Base-by-base conservation (phyloP, 2,113 vertebrate genomes). In the Charadrius vociferus region DNA sequence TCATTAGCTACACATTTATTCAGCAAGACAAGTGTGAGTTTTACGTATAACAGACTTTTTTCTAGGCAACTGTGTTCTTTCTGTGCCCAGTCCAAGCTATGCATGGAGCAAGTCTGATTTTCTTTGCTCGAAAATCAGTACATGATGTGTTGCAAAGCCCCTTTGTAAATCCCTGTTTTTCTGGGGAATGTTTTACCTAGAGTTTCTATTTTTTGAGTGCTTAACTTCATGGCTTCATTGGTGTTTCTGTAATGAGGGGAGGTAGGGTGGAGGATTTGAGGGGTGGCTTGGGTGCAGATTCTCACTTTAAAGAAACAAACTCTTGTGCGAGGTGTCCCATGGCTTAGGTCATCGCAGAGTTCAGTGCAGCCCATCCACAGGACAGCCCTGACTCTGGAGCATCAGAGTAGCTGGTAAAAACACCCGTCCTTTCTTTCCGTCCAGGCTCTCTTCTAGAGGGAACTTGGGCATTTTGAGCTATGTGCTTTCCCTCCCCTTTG, bases 261-360 rank as follows among this genome's bases (percentile, higher is more conserved):
- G 15, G n/a, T 26, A 55, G 10, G 12, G 8, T 49, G 12, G 45
- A 81, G 49, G 45, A 26, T 74, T 29, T 93, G 37, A 13, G 43
- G 14, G 8, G 3, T 66, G 58, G 9, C 45, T 85, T 34, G 22
- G 19, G 12, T 52, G n/a, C 39, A 88, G 21, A 13, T 68, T 85
- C 6, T 71, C 39, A 63, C 49, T 50, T 50, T 24, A 50, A 23
- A 50, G 49, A 50, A 50, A 24, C 13, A 24, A 50, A 50, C 49
- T 36, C 43, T 63, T 2, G 1, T 13, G 6, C 5, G 0, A 34
- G 22, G 7, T 70, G 29, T 74, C 27, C 20, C 19, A 1, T 19
- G 12, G 13, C 50, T 77, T 65, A 20, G 55, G 34, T 72, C 6
- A 3, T 39, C 6, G 3, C 36, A 22, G 36, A 67, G 18, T 37